Conservation (phyloP, 2,797 vertebrate genomes). For the Morus bassanus region DNA sequence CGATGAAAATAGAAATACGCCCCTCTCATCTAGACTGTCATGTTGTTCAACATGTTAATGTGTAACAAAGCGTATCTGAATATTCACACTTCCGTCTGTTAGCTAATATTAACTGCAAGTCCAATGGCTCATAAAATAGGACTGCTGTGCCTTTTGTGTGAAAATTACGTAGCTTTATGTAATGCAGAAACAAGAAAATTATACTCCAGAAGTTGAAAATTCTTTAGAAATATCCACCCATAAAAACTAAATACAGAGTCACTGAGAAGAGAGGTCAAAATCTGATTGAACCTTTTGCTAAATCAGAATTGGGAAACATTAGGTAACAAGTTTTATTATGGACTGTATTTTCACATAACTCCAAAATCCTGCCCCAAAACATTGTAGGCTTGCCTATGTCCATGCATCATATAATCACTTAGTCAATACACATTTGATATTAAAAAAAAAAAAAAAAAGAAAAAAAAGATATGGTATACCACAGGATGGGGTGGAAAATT, state of each 20-base stretch:
- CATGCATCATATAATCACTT: background rate
- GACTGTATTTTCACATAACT: background rate
- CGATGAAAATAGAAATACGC: background rate
- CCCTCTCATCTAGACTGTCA: background rate
- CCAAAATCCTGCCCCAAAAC: background rate
- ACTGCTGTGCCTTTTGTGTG: background rate
- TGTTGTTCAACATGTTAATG: background rate
- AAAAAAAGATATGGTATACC: background rate
- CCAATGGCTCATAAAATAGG: background rate
- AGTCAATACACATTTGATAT: background rate
- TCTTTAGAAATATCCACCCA: background rate
- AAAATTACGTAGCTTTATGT: background rate
- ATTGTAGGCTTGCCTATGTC: background rate
- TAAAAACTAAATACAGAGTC: background rate
- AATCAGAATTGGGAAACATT: background rate
- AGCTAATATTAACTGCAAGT: conserved; percentile 2
- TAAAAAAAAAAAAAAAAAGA: background rate
- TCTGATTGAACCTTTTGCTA: background rate
- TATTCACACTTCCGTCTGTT: background rate
- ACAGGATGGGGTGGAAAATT: background rate
- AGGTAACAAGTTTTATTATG: background rate
- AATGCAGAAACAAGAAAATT: background rate
- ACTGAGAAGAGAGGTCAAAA: background rate
- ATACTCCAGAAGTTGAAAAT: background rate
- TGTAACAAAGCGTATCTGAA: conserved; percentile 30